Base-by-base conservation (phyloP, 1,140 invertebrate species). In the Tetranychus cinnabarinus region DNA sequence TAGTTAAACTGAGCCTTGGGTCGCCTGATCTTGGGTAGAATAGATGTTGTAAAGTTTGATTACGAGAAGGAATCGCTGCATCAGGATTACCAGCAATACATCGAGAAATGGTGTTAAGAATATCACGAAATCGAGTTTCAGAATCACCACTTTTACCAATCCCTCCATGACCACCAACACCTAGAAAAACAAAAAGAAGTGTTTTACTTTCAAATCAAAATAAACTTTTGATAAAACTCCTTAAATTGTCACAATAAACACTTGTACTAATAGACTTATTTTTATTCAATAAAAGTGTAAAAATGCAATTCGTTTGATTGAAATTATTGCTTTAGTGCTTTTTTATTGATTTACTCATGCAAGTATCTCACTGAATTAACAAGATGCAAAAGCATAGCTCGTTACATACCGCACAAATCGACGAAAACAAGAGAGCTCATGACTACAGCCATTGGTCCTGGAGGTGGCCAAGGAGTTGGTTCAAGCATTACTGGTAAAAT, bases 91-190 rank as follows among this genome's bases (percentile, higher is more conserved):
- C 45, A 8, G 54, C 15, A 7, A 68, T 64, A 34, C 65, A 68
- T 42, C 67, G 62, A 5, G 65, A 64, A 13, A 68, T 36, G 3
- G 66, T 46, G 23, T 68, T 65, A 10, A 73, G 61, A 10, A 76
- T 74, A 62, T 74, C 73, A 45, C 67, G 66, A 63, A 74, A 75
- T 61, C 72, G 70, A 60, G 71, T 69, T 52, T 73, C 69, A 47
- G 71, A 68, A 64, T 77, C 73, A 61, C 73, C 70, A 23, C 70
- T 68, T 54, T 74, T 74, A 31, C 70, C 65, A 61, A 61, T 70
- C 1, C 75, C 75, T 54, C 74, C 74, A 67, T 77, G 75, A 15
- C 75, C 74, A 35, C 75, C 75, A 59, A 75, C 69, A 60, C 72
- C 73, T 74, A 59, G 56, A 62, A 35, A 35, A 39, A 12, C 50